These are phyloP conservation scores for Tapirus indicus DNA, from an alignment of 2,797 vertebrate species.

Conservation along the genomic window DNA sequence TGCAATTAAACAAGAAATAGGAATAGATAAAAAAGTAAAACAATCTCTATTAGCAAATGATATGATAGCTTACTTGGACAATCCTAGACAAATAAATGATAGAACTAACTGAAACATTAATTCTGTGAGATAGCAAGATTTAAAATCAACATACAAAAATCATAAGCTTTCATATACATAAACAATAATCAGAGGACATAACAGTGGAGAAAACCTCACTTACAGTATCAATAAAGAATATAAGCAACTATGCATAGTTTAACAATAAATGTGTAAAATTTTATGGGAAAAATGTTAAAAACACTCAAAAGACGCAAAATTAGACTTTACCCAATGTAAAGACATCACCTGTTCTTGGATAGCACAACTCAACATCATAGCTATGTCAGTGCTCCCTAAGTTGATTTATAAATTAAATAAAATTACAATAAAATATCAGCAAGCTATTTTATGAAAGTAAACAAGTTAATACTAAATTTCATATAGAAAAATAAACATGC, in stretches of 20 bases:
- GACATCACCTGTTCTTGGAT: background rate
- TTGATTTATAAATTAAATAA: background rate
- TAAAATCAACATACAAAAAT: background rate
- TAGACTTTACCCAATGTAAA: background rate
- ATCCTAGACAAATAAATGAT: background rate
- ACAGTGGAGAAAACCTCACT: background rate
- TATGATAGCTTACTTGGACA: background rate
- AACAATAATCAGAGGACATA: background rate
- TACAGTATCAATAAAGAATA: background rate
- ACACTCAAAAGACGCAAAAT: background rate
- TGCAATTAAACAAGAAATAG: background rate
- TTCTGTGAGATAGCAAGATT: background rate
- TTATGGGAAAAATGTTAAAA: background rate
- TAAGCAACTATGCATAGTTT: background rate
- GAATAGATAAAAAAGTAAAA: background rate
- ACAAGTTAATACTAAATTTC: background rate
- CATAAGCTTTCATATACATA: background rate
- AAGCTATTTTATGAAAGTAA: background rate
- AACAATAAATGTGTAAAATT: background rate
- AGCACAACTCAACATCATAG: background rate
- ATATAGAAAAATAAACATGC: background rate
- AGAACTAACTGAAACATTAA: background rate
- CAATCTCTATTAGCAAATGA: background rate
- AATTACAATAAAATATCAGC: background rate
- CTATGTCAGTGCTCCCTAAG: background rate